A percentile compares a stretch with the other conserved stretches of the same genome.
These are phyloP conservation scores for Eumaeus atala DNA, from an alignment of 1,140 invertebrate species.

Conservation along the genomic window DNA sequence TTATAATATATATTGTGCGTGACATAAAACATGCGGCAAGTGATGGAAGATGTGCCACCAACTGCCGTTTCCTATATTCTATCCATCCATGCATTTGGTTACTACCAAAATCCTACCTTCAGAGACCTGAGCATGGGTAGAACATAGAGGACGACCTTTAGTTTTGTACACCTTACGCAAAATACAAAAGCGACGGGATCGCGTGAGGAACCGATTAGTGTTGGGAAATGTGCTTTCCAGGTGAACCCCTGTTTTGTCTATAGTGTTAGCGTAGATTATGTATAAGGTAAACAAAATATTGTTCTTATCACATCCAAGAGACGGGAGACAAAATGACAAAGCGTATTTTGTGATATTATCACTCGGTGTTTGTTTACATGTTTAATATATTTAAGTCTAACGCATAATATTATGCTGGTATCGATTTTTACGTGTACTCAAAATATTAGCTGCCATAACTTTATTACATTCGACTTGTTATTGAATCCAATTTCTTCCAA, in stretches of 20 bases:
- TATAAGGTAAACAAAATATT: neutral
- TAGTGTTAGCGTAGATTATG: slow-evolving; percentile 10
- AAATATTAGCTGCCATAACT: slow-evolving; percentile 10
- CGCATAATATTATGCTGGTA: slow-evolving; percentile 20
- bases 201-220: neutral
- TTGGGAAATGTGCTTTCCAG: neutral
- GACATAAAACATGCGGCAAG: no score
- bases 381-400: slow-evolving; percentile 7
- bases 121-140: no score
- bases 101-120: no score
- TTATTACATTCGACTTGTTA: slow-evolving; percentile 13
- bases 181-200: neutral
- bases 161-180: no score
- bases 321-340: neutral
- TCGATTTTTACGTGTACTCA: slow-evolving; percentile 19
- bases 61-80: no score
- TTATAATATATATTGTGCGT: no score
- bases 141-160: no score
- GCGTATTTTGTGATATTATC: slow-evolving; percentile 8
- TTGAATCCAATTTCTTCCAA: slow-evolving; percentile 36
- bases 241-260: slow-evolving; percentile 3
- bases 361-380: slow-evolving; percentile 7
- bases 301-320: slow-evolving; percentile 1
- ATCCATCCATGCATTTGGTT: no score
- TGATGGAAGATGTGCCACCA: no score